Conservation (phyloP, 2,113 vertebrate genomes). For the mouse (Mus musculus) region GRCm39 chr12:17768501-17769000, state of each 20-base stretch:
- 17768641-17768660: too few relatives aligned
- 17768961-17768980: not conserved
- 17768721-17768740: too few relatives aligned
- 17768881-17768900: not conserved
- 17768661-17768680: too few relatives aligned
- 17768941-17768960: not conserved
- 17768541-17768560: not conserved
- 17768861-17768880: not conserved
- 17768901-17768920: not conserved
- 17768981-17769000: not conserved
- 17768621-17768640: too few relatives aligned
- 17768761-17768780: fast-evolving
- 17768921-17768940: too few relatives aligned
- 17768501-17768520: not conserved
- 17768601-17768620: too few relatives aligned
- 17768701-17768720: not conserved
- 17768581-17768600: not conserved
- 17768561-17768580: not conserved
- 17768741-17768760: not conserved
- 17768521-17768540: not conserved
- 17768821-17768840: not conserved
- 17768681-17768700: not conserved
- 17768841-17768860: not conserved
- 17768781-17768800: not conserved
- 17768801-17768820: not conserved